Conservation (phyloP, 1,140 invertebrate genomes). For the Ceratina japonica region DNA sequence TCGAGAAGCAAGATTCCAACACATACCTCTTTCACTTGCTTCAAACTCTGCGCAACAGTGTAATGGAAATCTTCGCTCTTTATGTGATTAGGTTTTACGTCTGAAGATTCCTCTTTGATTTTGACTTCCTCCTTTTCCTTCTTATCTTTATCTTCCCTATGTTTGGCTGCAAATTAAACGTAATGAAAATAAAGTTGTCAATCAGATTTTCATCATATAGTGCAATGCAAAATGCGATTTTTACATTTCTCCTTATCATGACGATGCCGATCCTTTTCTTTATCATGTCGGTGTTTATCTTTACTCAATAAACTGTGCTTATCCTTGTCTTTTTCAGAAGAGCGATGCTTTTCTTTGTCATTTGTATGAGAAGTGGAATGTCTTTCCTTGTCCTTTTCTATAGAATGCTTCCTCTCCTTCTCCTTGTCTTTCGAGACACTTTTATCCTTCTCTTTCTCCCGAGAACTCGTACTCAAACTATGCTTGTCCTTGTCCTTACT, state of each 20-base stretch:
- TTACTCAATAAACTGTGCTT: slow-evolving; percentile 79
- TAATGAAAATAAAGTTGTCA: slow-evolving; percentile 14
- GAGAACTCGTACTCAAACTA: slow-evolving; percentile 77
- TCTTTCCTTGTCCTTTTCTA: slow-evolving; percentile 80
- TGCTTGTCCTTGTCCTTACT: slow-evolving; percentile 71
- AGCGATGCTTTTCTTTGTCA: slow-evolving; percentile 81
- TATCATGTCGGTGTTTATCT: slow-evolving; percentile 80
- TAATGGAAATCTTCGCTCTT: slow-evolving; percentile 45
- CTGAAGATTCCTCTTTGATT: slow-evolving; percentile 58
- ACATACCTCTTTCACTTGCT: slow-evolving; percentile 70
- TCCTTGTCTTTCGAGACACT: slow-evolving; percentile 81
- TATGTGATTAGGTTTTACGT: slow-evolving; percentile 46
- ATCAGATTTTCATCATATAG: not conserved
- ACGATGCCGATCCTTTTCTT: slow-evolving; percentile 81
- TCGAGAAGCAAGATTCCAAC: slow-evolving; percentile 3
- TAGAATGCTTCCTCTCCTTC: slow-evolving; percentile 79
- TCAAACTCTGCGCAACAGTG: slow-evolving; percentile 6
- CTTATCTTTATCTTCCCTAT: slow-evolving; percentile 74
- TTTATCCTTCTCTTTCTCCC: slow-evolving; percentile 79
- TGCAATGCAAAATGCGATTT: not conserved
- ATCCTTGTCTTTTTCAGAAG: slow-evolving; percentile 78
- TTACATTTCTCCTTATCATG: slow-evolving; percentile 77
- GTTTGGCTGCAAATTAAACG: slow-evolving; percentile 67
- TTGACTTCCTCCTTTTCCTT: slow-evolving; percentile 71
- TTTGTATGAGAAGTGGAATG: slow-evolving; percentile 70